These are phyloP conservation scores for Philereme vetulata DNA, from an alignment of 2,888 invertebrate species.

Conservation along the genomic window DNA sequence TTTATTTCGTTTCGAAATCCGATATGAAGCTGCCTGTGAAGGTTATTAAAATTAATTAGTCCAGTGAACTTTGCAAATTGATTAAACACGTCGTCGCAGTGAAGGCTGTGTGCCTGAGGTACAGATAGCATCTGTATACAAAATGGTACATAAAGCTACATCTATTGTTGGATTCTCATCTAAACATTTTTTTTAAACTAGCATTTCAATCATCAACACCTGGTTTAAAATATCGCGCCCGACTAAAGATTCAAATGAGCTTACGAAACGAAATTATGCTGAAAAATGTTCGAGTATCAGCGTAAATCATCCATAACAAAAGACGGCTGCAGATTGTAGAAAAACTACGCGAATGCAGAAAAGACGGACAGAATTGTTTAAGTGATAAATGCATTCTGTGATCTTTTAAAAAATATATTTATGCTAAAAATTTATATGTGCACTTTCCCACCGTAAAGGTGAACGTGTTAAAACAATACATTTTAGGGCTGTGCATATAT, in stretches of 20 bases:
- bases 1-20: constrained; percentile 40
- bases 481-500: no score
- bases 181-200: neutral
- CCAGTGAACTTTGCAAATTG: constrained; percentile 29
- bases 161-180: no score
- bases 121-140: no score
- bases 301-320: constrained; percentile 58
- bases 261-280: constrained; percentile 51
- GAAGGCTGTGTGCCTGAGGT: no score
- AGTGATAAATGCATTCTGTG: constrained; percentile 22
- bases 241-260: constrained; percentile 36
- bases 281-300: constrained; percentile 55
- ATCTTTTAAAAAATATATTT: no score
- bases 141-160: no score
- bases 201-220: constrained; percentile 24
- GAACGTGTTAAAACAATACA: no score
- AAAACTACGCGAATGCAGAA: constrained; percentile 25
- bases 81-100: no score
- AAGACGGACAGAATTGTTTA: constrained; percentile 27
- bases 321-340: constrained; percentile 29
- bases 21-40: constrained; percentile 40
- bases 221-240: constrained; percentile 35
- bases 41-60: constrained; percentile 57
- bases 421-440: no score
- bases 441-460: no score